Base-by-base conservation (phyloP, 2,113 vertebrate genomes). In the Pagrus major region DNA sequence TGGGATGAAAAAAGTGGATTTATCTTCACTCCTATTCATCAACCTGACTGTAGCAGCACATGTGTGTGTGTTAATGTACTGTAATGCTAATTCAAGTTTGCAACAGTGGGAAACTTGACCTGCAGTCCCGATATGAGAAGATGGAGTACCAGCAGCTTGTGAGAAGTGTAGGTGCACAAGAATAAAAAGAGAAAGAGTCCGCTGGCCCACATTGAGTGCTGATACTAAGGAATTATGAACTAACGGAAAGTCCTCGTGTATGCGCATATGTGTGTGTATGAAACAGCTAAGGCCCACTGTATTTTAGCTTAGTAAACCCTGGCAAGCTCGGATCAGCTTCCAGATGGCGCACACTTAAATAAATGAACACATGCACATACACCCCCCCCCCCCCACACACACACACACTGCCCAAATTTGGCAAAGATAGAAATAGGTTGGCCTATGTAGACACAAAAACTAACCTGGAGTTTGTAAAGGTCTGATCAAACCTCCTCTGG, bases 321-420 rank as follows among this genome's bases (percentile, higher is more conserved):
- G 89, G 89, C 88, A 91, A 63, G 78, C 87, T 78, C 46, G 59
- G 74, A 76, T 81, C 80, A 78, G 69, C 76, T 66, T 91, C 93
- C 91, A 93, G 91, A 91, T 94, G 89, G 90, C 69, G 84, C 82
- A 87, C 87, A 91, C 89, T 92, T 89, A 92, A 90, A 92, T 83
- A 93, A 92, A 93, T 91, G 75, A 90, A 83, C 42, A 78, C 23
- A 42, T 52, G 60, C 41, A 41, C 29, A 31, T 18, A 55, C 65
- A 84, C 35, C 79, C 31, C 54, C 75, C 37, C 63, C 83, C 81
- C 86, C 87, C 89, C 88, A 84, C 35, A 79, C 31, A 59, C 75
- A 49, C 73, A 41, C 47, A 78, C 25, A 63, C 10, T n/a, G 46
- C 60, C 37, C 39, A 63, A 76, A 67, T 86, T 64, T 65, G 56